These are phyloP conservation scores for Psophia crepitans DNA, from an alignment of 2,113 vertebrate genomes.

Conservation along the genomic window DNA sequence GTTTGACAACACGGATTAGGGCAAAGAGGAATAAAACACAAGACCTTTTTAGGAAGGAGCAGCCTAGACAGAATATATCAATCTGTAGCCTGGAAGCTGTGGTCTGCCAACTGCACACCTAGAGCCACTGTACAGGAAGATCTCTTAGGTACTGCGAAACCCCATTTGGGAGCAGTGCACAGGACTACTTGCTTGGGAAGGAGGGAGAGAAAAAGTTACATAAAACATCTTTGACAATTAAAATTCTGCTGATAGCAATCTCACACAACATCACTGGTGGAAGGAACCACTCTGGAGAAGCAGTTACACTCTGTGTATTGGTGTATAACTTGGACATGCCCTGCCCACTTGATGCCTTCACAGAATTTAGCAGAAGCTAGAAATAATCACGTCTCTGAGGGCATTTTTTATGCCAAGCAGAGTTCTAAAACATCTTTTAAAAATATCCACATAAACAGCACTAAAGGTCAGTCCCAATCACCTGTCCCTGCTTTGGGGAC, in stretches of 20 bases:
- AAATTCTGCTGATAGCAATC: neutral
- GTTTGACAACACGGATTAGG: no score
- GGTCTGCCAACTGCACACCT: neutral
- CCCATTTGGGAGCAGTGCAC: neutral
- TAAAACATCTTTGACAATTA: neutral
- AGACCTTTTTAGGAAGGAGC: neutral
- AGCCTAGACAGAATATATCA: neutral
- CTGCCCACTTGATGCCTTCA: neutral
- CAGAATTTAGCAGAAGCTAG: neutral
- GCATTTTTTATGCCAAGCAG: neutral
- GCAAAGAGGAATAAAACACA: neutral
- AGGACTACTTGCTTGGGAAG: neutral
- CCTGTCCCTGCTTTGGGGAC: neutral
- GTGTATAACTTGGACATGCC: neutral
- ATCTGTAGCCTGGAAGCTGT: neutral
- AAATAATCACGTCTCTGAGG: neutral
- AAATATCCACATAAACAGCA: neutral
- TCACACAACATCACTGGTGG: neutral
- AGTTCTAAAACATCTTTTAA: neutral
- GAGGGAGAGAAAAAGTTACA: neutral
- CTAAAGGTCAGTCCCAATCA: neutral
- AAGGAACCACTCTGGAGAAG: neutral
- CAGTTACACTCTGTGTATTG: neutral
- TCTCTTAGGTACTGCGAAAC: neutral
- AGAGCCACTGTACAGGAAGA: neutral